These are phyloP conservation scores for Albula goreensis DNA, from an alignment of 2,113 vertebrate species.

Conservation along the genomic window DNA sequence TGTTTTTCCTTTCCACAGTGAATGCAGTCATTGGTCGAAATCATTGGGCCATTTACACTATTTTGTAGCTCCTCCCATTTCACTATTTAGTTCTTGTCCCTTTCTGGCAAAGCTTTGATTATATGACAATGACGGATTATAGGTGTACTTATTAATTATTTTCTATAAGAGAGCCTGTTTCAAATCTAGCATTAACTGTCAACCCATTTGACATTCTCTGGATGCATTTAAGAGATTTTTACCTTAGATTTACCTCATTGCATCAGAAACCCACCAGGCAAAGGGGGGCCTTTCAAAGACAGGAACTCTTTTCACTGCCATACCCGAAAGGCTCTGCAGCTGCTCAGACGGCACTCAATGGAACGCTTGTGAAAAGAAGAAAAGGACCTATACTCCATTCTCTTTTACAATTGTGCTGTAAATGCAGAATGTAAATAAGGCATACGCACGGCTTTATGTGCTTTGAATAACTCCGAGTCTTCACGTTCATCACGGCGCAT, in stretches of 20 bases:
- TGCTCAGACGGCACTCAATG: background rate
- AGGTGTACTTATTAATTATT: no score
- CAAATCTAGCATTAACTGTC: background rate
- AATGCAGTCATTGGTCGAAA: no score
- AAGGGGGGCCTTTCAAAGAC: background rate
- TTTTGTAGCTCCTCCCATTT: no score
- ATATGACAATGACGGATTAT: no score
- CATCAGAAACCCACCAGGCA: background rate
- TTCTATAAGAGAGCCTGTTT: background rate
- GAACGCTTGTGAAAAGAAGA: background rate
- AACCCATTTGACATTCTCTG: background rate
- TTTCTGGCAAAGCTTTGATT: no score
- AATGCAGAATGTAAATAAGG: background rate
- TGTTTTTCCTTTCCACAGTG: no score
- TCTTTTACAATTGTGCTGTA: background rate
- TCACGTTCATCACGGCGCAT: background rate
- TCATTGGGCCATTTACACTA: no score
- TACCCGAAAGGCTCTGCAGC: background rate
- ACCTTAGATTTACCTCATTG: background rate
- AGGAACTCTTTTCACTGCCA: background rate
- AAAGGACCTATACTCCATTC: background rate
- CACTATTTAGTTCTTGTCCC: no score
- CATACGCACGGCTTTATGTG: background rate
- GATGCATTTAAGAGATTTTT: background rate
- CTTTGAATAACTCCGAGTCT: background rate